Evolutionary conservation across 30 jellyfish, hydroid and myxozoan genomes (phyloP).

Genomic region (Mastigias papua): DNA sequence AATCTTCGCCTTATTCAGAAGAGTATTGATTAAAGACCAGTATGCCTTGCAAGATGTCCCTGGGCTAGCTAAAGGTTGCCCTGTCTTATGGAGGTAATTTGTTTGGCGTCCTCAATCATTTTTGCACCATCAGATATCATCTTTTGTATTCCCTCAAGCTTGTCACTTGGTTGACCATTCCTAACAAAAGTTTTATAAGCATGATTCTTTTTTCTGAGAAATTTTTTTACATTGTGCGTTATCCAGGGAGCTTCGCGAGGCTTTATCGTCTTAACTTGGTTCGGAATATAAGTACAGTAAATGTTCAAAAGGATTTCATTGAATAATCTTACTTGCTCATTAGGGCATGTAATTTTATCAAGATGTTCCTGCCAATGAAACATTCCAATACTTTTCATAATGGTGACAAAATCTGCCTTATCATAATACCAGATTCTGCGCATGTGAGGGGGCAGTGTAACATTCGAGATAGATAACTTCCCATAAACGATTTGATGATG

Average conservation of each 20-base stretch:
- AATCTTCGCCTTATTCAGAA: conserved; percentile 37
- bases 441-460: conserved; percentile 39
- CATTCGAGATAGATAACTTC: conserved; percentile 35
- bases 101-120: conserved; percentile 55
- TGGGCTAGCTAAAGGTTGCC: conserved; percentile 51
- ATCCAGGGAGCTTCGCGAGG: conserved; percentile 68
- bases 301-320: conserved; percentile 28
- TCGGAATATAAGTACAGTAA: conserved; percentile 12
- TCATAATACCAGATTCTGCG: conserved; percentile 70
- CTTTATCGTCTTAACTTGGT: conserved; percentile 48
- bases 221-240: conserved; percentile 30
- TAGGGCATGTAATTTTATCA: conserved; percentile 33
- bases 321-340: conserved; percentile 44
- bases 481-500: conserved; percentile 60
- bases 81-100: conserved; percentile 48
- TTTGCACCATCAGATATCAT: conserved; percentile 53
- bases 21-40: conserved; percentile 45
- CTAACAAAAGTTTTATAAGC: conserved; percentile 36
- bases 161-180: conserved; percentile 50
- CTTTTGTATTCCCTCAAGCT: conserved; percentile 21
- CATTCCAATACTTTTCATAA: conserved; percentile 55
- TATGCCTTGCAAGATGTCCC: conserved; percentile 51
- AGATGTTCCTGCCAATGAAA: conserved; percentile 48
- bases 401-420: conserved; percentile 28
- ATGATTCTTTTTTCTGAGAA: conserved; percentile 63